Evolutionary conservation across 2,888 invertebrate genomes (phyloP), one percentile per base, ranked within the genome.

Genomic region (Silvanus unidentatus): DNA sequence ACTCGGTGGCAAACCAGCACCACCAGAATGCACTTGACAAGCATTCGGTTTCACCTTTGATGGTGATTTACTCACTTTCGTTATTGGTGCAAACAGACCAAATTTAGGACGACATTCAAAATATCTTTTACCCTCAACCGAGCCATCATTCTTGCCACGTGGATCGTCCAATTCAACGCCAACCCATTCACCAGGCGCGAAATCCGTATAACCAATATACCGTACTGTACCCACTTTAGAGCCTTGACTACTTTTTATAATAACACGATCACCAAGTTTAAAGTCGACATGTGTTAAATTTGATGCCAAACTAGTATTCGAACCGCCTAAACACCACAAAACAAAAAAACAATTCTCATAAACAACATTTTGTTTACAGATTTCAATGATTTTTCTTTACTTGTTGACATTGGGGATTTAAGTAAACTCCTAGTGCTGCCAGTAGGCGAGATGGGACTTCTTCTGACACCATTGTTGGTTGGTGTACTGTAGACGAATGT

Each of bases 141-240:
- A 84, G 45, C 98, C 97, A 66, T 98, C 95, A 71, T 98, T 97
- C 74, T 97, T 97, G 42, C 98, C 98, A 47, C 86, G 74, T 1
- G 92, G 85, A 54, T 95, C 93, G 67, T 96, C 95, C 56, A 98
- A 76, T 70, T 97, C 95, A 13, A 98, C 87, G 15, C 97, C 97
- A 50, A 90, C 95, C 96, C 96, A 97, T 58, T 92, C 84, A 28
- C 97, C 97, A 28, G 84, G 72, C 1, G 96, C 94, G 71, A 97
- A 97, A 62, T 92, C 88, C 27, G 96, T 90, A 40, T 78, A 74
- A 16, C 97, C 97, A 53, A 94, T 79, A 69, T 82, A 97, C 55
- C 86, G 79, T 42, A 97, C 76, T 30, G 85, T 81, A 42, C 96
- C 96, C 10, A 88, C 82, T 73, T 94, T 95, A 60, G 90, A 89